Percentiles rank a stretch among this genome's conserved stretches.
Conservation (phyloP, 53 echinoderm and acorn worm species). For the Echinarachnius parma region DNA sequence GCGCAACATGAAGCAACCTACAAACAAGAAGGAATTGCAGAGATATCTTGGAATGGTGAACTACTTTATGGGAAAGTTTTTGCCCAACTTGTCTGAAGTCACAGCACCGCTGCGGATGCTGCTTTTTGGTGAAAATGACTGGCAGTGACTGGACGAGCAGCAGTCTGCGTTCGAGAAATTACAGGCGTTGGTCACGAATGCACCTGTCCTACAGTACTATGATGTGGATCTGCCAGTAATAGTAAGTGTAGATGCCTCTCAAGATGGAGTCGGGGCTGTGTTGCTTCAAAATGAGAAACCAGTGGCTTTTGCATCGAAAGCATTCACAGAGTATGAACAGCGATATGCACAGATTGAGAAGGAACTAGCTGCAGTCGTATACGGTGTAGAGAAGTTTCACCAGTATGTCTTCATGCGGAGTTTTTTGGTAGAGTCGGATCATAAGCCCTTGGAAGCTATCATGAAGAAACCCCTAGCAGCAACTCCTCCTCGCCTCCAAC, state of each 20-base stretch:
- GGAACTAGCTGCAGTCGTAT: conserved; percentile 38
- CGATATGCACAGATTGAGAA: conserved; percentile 48
- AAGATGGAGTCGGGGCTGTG: conserved; percentile 22
- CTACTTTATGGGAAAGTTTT: conserved; percentile 60
- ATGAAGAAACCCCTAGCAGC: conserved; percentile 43
- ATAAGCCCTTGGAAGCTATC: conserved; percentile 32
- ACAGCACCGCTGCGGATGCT: conserved; percentile 43
- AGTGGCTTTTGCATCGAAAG: conserved; percentile 28
- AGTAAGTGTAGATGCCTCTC: conserved; percentile 30
- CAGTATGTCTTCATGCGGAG: conserved; percentile 21
- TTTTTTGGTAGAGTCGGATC: conserved; percentile 41
- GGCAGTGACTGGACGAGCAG: conserved; percentile 18
- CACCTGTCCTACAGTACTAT: conserved; percentile 23
- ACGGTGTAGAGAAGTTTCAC: conserved; percentile 32
- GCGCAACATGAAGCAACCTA: conserved; percentile 42
- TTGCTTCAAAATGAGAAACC: conserved; percentile 18
- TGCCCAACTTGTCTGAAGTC: conserved; percentile 47
- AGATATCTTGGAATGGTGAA: conserved; percentile 56
- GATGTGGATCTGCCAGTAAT: conserved; percentile 4
- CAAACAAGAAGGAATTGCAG: conserved; percentile 44
- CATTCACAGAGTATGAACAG: conserved; percentile 7
- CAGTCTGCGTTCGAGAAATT: background rate
- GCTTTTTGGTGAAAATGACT: conserved; percentile 2
- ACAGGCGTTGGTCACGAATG: conserved; percentile 17
- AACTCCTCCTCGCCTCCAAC: conserved; percentile 43